Evolutionary conservation across 2,797 vertebrate species (phyloP), one percentile per base, ranked within the genome.

Genomic region (Lateolabrax maculatus): DNA sequence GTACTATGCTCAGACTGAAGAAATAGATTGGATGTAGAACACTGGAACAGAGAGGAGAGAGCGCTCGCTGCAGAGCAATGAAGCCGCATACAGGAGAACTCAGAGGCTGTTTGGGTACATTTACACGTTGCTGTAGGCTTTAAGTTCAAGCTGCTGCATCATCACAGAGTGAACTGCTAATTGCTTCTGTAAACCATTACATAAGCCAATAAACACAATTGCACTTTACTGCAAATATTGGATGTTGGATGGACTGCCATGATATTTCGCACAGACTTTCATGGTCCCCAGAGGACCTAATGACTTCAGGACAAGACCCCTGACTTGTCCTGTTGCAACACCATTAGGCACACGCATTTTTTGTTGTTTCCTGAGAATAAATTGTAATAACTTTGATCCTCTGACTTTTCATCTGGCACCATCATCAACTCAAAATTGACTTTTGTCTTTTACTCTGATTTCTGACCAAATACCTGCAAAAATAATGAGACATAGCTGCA

Each of bases 1-100:
- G 80, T 83, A 81, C 75, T 52, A 44, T 57, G 76, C 79, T 70
- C 74, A 60, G 81, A 53, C 80, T 60, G 63, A 87, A 74, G 75
- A 78, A 89, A 87, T 62, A 57, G 77, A 85, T 77, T 86, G 79
- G 51, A 84, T 76, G 84, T 80, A 62, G 55, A 83, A 62, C 77
- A 68, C 23, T 56, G 64, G 71, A 63, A 65, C 62, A 77, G 69
- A 73, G 56, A 39, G 21, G 27, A 36, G 63, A 48, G 61, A 68
- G 46, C 43, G 49, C 55, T 66, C 39, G 53, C 51, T 27, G 57
- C 62, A 72, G 53, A 73, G 77, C 25, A 79, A 71, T 83, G 72
- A 81, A 79, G 29, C 49, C 44, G 51, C 48, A 31, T 37, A 48
- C 19, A 70, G 52, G 51, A 62, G 34, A 70, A 57, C 19, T 74